Percentiles rank a stretch among this genome's conserved stretches.
Evolutionary conservation across 2,797 vertebrate species (phyloP).

Genomic region (Tokudaia muenninki): DNA sequence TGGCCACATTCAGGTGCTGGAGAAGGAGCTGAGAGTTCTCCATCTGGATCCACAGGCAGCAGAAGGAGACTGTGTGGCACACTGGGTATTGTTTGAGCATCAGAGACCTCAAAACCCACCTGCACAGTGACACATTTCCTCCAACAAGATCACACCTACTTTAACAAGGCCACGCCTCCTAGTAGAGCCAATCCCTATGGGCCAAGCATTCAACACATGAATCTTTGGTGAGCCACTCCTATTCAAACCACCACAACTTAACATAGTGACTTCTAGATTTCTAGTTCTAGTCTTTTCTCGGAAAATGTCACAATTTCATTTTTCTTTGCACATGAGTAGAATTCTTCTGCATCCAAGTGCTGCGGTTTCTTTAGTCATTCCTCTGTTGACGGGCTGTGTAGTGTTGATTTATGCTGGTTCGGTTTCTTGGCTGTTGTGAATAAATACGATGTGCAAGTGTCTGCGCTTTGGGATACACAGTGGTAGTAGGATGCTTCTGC

Average conservation of each 20-base stretch:
- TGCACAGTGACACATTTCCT: not conserved
- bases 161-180: not conserved
- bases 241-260: not conserved
- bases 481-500: not conserved
- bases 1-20: not conserved
- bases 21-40: not conserved
- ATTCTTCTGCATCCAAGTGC: not conserved
- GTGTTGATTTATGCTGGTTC: not conserved
- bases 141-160: not conserved
- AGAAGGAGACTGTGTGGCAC: not conserved
- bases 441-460: not conserved
- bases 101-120: not conserved
- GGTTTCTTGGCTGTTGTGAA: no score
- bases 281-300: not conserved
- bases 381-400: not conserved
- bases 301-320: not conserved
- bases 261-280: not conserved
- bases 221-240: not conserved
- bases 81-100: not conserved
- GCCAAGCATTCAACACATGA: not conserved
- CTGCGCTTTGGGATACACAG: no score
- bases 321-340: not conserved
- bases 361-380: not conserved
- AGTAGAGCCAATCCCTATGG: not conserved
- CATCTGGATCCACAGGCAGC: not conserved